phyloP scores from a whole-genome alignment of 2,888 invertebrate genomes.

The Portevinia maculata region DNA sequence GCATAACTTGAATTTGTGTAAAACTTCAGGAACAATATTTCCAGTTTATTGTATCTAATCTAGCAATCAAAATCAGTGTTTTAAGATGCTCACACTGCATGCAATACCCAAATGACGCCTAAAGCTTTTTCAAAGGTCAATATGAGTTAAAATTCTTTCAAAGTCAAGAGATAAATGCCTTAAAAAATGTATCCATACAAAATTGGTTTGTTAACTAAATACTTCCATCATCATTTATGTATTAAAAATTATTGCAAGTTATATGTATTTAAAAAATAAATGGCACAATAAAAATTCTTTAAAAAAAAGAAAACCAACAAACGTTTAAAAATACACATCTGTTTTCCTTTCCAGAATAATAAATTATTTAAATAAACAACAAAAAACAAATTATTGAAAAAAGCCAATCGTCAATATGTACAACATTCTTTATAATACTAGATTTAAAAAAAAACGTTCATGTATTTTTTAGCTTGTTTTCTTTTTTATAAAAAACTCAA shows the following conservation, averaged over 20 bases:
- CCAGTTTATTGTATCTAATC: no score
- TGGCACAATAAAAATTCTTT: constrained; percentile 52
- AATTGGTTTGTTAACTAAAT: constrained; percentile 20
- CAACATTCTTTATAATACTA: constrained; percentile 35
- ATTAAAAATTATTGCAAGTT: constrained; percentile 21
- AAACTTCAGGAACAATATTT: no score
- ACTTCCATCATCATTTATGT: neutral
- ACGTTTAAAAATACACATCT: constrained; percentile 46
- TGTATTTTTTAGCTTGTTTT: constrained; percentile 51
- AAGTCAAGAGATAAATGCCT: constrained; percentile 43
- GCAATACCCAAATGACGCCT: no score
- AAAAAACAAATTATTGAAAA: constrained; percentile 35
- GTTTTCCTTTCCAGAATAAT: constrained; percentile 47
- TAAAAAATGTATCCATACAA: neutral
- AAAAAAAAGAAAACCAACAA: constrained; percentile 68
- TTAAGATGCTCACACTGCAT: no score
- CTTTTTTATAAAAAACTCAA: constrained; percentile 29
- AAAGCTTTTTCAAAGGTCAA: no score
- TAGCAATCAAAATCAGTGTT: no score
- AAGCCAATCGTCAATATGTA: no score
- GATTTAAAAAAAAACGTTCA: constrained; percentile 11
- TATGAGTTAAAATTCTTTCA: neutral
- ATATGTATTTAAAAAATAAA: constrained; percentile 37
- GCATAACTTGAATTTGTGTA: no score
- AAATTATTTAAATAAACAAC: constrained; percentile 64